phyloP scores from a whole-genome alignment of 2,888 invertebrate species.

The Ophion slaviceki region DNA sequence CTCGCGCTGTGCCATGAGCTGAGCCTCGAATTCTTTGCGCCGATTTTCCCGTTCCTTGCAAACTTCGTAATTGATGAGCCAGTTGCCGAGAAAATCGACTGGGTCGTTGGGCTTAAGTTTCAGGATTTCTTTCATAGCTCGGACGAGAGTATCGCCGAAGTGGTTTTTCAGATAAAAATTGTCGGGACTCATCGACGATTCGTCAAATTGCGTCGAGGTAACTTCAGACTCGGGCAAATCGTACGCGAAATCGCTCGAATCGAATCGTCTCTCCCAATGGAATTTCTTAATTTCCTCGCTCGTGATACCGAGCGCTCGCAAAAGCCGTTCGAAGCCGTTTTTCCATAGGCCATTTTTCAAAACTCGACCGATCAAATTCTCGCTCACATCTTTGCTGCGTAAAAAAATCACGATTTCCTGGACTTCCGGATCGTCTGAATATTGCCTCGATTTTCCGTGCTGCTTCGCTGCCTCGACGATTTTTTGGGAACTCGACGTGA shows the following conservation, averaged over 20 bases:
- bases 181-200: constrained; percentile 33
- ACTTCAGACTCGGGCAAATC: not conserved
- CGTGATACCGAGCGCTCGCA: constrained; percentile 40
- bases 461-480: not conserved
- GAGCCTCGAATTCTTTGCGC: constrained; percentile 61
- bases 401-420: constrained; percentile 33
- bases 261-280: constrained; percentile 27
- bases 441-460: not conserved
- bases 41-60: constrained; percentile 78
- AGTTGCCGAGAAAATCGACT: constrained; percentile 84
- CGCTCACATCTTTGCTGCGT: constrained; percentile 39
- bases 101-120: constrained; percentile 84
- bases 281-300: constrained; percentile 27
- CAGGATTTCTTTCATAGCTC: constrained; percentile 83
- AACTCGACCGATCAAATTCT: constrained; percentile 32
- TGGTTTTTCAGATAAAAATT: constrained; percentile 49
- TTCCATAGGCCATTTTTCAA: constrained; percentile 31
- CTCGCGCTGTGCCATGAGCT: constrained; percentile 56
- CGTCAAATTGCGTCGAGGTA: not conserved
- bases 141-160: constrained; percentile 31
- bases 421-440: constrained; percentile 32
- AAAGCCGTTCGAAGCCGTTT: constrained; percentile 26
- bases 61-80: constrained; percentile 84
- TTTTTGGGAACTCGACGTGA: not conserved
- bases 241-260: not conserved